Conservation (phyloP, 1,140 invertebrate genomes). For the Lepidurus packardi region DNA sequence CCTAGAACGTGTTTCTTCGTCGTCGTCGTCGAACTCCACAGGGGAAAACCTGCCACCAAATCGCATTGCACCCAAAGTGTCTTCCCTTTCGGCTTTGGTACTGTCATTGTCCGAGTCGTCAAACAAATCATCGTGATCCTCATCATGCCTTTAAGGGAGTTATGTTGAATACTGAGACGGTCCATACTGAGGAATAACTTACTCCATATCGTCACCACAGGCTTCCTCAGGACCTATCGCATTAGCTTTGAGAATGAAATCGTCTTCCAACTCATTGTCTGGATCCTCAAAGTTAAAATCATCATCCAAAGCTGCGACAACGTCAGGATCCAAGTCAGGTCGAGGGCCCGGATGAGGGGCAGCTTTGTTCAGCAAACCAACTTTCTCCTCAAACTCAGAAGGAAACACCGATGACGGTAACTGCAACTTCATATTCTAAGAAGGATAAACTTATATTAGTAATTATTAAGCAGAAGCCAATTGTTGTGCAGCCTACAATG, state of each 20-base stretch:
- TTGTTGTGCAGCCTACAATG: not conserved
- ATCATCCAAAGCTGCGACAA: conserved; percentile 87
- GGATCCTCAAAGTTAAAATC: conserved; percentile 81
- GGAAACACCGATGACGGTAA: conserved; percentile 88
- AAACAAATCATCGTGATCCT: conserved; percentile 43
- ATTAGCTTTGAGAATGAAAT: conserved; percentile 79
- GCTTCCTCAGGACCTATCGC: conserved; percentile 46
- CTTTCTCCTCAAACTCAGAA: conserved; percentile 77
- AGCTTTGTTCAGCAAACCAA: conserved; percentile 83
- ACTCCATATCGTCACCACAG: conserved; percentile 37
- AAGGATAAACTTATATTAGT: not conserved
- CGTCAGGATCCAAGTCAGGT: conserved; percentile 83
- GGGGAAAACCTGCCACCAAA: conserved; percentile 25
- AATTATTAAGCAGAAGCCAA: not conserved
- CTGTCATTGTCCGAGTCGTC: conserved; percentile 51
- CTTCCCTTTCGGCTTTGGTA: not conserved
- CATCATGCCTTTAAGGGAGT: conserved; percentile 38
- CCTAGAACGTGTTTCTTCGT: conserved; percentile 75
- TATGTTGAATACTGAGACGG: not conserved
- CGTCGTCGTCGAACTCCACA: conserved; percentile 38
- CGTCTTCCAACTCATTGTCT: conserved; percentile 79
- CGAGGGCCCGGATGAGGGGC: conserved; percentile 66
- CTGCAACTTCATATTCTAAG: conserved; percentile 50
- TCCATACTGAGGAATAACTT: not conserved
- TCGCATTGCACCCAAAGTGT: conserved; percentile 30